These are phyloP conservation scores for Mythimna loreyi DNA, from an alignment of 2,888 invertebrate genomes.

Conservation along the genomic window DNA sequence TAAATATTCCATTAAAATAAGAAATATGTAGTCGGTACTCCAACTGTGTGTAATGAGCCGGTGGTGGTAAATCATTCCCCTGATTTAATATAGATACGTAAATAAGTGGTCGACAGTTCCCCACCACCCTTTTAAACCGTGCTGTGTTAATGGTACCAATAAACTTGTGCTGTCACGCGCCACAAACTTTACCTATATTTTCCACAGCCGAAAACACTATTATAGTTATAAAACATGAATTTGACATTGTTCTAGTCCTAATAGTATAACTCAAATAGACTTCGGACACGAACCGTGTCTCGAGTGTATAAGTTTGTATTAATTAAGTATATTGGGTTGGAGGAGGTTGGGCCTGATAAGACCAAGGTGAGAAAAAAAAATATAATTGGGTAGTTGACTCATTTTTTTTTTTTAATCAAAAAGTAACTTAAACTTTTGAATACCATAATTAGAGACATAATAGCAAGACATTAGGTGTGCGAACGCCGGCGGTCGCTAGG, in stretches of 20 bases:
- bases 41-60: neutral
- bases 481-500: no score
- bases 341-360: constrained; percentile 28
- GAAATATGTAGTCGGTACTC: neutral
- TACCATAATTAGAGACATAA: no score
- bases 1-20: neutral
- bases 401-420: no score
- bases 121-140: constrained; percentile 19
- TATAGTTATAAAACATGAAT: constrained; percentile 48
- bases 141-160: constrained; percentile 36
- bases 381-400: neutral
- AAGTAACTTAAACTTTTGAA: no score
- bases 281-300: constrained; percentile 69
- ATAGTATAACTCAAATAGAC: constrained; percentile 55
- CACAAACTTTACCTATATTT: constrained; percentile 30
- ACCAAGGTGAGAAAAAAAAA: constrained; percentile 16
- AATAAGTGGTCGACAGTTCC: constrained; percentile 10
- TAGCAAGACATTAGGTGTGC: no score
- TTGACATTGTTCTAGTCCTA: constrained; percentile 59
- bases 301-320: constrained; percentile 64
- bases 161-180: constrained; percentile 26
- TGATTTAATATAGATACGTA: constrained; percentile 4
- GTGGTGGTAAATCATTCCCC: constrained; percentile 5
- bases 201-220: constrained; percentile 34
- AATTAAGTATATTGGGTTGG: constrained; percentile 50